Percentiles rank a stretch among this genome's conserved stretches.
Conservation (phyloP, 2,888 invertebrate species). For the Pyrochroa serraticornis region DNA sequence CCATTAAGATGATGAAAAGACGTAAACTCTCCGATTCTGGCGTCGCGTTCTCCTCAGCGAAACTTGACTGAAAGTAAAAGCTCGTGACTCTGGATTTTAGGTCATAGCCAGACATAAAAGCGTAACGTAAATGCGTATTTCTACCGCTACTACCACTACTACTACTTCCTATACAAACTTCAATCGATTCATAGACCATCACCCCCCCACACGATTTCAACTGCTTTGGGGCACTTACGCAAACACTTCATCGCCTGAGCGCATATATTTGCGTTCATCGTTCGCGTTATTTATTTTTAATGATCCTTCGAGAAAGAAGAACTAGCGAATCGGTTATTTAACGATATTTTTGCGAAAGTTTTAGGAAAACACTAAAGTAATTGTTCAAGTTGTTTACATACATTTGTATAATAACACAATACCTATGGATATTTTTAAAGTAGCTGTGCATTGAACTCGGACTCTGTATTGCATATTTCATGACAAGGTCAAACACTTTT, state of each 20-base stretch:
- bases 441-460: slow-evolving; percentile 25
- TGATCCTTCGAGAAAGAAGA: too few species aligned
- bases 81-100: slow-evolving; percentile 44
- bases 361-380: too few species aligned
- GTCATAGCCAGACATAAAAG: slow-evolving; percentile 45
- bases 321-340: too few species aligned
- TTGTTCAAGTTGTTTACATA: slow-evolving; percentile 14
- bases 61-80: slow-evolving; percentile 46
- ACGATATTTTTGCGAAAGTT: too few species aligned
- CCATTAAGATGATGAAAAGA: too few species aligned
- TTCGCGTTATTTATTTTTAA: too few species aligned
- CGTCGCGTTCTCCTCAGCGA: slow-evolving; percentile 27
- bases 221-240: neutral
- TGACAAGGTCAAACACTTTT: slow-evolving; percentile 31
- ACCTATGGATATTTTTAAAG: slow-evolving; percentile 28
- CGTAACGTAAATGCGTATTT: slow-evolving; percentile 44
- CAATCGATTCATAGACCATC: slow-evolving; percentile 26
- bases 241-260: too few species aligned
- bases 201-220: slow-evolving; percentile 11
- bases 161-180: slow-evolving; percentile 21
- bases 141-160: slow-evolving; percentile 31
- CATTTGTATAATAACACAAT: slow-evolving; percentile 31
- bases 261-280: too few species aligned
- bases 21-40: neutral
- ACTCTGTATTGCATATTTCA: slow-evolving; percentile 27